phyloP scores from a whole-genome alignment of 2,888 invertebrate genomes.

The Keiferia lycopersicella region DNA sequence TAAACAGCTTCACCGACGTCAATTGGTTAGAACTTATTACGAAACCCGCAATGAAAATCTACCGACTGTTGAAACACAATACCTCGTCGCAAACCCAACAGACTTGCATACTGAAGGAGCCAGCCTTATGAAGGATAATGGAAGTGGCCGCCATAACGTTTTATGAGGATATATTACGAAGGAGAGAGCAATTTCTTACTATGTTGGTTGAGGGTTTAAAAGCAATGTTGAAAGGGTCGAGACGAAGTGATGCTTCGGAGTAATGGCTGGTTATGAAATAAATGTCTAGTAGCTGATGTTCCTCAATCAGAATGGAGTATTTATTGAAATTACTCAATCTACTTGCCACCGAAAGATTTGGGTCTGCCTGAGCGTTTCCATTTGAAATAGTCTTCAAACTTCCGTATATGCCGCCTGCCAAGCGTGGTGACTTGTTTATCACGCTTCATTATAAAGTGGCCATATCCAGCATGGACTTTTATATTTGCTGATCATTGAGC shows the following conservation, averaged over 20 bases:
- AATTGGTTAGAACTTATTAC: no score
- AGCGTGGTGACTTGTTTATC: no score
- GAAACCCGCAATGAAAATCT: background rate
- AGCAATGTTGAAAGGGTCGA: slow-evolving; percentile 30
- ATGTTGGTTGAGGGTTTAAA: slow-evolving; percentile 56
- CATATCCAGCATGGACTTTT: no score
- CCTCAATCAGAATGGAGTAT: background rate
- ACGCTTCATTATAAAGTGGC: no score
- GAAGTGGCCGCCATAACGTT: slow-evolving; percentile 60
- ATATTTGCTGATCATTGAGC: no score
- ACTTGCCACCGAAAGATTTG: background rate
- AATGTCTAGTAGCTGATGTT: background rate
- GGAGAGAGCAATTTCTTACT: slow-evolving; percentile 55
- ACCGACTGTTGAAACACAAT: background rate
- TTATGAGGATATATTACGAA: slow-evolving; percentile 53
- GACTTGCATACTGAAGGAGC: slow-evolving; percentile 15
- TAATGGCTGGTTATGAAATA: slow-evolving; percentile 12
- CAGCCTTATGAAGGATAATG: slow-evolving; percentile 70
- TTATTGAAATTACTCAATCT: background rate
- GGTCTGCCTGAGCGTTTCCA: no score
- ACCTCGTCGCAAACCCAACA: no score
- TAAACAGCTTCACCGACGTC: no score
- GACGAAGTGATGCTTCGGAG: slow-evolving; percentile 8
- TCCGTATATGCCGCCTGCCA: no score
- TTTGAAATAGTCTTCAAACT: no score